phyloP scores from a whole-genome alignment of 1,140 invertebrate genomes.

The Dendrolimus kikuchii region DNA sequence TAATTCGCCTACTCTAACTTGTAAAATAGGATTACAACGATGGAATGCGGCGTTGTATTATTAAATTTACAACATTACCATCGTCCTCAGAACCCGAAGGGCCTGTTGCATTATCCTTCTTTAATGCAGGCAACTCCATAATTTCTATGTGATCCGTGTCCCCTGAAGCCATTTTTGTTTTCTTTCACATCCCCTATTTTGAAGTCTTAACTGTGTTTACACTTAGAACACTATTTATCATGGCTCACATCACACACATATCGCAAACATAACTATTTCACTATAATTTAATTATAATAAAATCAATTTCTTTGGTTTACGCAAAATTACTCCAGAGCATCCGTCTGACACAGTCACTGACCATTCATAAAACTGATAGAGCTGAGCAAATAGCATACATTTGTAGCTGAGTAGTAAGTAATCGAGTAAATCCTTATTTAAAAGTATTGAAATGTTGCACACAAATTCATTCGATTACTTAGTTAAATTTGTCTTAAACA shows the following conservation, averaged over 20 bases:
- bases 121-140: conserved; percentile 54
- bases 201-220: conserved; percentile 44
- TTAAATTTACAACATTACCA: conserved; percentile 44
- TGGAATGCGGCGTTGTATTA: conserved; percentile 29
- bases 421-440: no score
- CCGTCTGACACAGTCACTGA: conserved; percentile 62
- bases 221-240: conserved; percentile 55
- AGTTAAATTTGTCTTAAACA: no score
- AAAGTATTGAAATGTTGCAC: no score
- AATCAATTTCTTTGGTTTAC: conserved; percentile 62
- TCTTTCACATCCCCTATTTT: conserved; percentile 63
- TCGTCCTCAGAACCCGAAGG: conserved; percentile 54
- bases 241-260: conserved; percentile 62
- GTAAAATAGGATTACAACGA: conserved; percentile 25
- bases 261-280: conserved; percentile 56
- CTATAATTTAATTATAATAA: conserved; percentile 67
- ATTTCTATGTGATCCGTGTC: conserved; percentile 72
- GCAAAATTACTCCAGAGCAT: conserved; percentile 56
- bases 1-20: conserved; percentile 7
- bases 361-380: no score
- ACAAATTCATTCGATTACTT: no score
- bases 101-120: conserved; percentile 46
- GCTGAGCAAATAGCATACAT: no score
- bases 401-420: no score
- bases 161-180: conserved; percentile 78